A percentile compares a stretch with the other conserved stretches of the same genome.
Evolutionary conservation across 2,797 vertebrate genomes (phyloP).

Genomic region (Gobionotothen gibberifrons): DNA sequence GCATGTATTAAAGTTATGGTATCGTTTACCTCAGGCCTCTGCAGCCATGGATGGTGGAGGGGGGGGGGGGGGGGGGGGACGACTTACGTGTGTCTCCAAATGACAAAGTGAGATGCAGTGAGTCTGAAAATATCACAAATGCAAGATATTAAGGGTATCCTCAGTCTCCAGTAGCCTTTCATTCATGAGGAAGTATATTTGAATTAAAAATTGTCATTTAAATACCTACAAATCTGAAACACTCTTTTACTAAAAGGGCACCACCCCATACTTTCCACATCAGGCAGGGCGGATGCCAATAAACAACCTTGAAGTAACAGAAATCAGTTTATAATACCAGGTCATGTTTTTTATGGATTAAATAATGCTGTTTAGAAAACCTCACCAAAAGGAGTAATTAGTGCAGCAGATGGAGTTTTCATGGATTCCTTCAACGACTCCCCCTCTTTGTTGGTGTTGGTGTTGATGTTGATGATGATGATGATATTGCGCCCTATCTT

Average conservation of each 20-base stretch:
- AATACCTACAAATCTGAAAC: constrained; percentile 5
- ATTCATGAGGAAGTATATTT: constrained; percentile 18
- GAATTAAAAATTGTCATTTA: constrained; percentile 2
- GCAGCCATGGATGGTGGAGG: constrained; percentile 55
- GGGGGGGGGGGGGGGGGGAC: constrained; percentile 19
- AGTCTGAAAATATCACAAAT: constrained; percentile 29
- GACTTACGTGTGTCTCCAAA: constrained; percentile 52
- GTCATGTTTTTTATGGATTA: not conserved
- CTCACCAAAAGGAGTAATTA: not conserved
- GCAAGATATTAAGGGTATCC: constrained; percentile 21
- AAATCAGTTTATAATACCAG: not conserved
- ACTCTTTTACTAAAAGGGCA: not conserved
- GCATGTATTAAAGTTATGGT: constrained; percentile 82
- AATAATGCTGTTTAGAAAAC: constrained; percentile 1
- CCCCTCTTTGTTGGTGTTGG: not conserved
- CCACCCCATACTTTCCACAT: not conserved
- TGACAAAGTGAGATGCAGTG: constrained; percentile 57
- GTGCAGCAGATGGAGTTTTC: not conserved
- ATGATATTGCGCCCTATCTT: too few relatives aligned
- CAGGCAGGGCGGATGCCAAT: not conserved
- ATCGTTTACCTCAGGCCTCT: constrained; percentile 80
- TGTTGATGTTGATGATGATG: too few relatives aligned
- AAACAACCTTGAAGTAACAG: not conserved
- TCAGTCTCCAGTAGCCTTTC: constrained; percentile 26
- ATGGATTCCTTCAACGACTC: not conserved